Conservation (phyloP, 1,140 invertebrate genomes). For the Neodiprion pinetum region DNA sequence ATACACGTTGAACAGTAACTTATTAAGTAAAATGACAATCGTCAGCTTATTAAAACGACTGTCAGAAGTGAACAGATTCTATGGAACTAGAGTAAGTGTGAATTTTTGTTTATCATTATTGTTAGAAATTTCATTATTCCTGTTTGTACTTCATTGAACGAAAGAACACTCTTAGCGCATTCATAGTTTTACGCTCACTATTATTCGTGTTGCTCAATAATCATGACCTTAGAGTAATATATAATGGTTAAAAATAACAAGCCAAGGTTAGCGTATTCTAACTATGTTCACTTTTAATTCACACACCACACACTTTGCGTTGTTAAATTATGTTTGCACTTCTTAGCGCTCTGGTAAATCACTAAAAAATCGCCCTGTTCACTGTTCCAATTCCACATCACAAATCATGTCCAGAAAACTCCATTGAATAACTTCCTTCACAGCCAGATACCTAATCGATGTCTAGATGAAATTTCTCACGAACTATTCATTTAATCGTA, state of each 20-base stretch:
- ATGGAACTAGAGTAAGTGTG: neutral
- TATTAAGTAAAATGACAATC: neutral
- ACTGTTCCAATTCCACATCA: too few relatives aligned
- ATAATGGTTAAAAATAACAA: neutral
- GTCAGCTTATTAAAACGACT: neutral
- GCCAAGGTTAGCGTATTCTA: slow-evolving; percentile 1
- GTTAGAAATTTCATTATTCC: neutral
- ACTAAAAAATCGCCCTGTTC: too few relatives aligned
- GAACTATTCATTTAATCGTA: neutral
- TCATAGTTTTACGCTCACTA: neutral
- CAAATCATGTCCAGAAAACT: too few relatives aligned
- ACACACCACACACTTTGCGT: neutral
- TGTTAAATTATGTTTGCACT: too few relatives aligned
- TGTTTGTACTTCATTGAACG: too few relatives aligned
- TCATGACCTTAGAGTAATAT: neutral
- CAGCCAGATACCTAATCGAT: too few relatives aligned
- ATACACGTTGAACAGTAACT: too few relatives aligned
- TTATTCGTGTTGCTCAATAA: neutral
- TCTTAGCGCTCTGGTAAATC: too few relatives aligned
- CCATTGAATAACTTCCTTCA: too few relatives aligned
- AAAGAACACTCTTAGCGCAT: too few relatives aligned
- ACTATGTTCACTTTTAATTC: neutral
- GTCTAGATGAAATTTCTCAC: neutral
- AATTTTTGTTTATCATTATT: neutral
- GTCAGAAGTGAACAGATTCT: neutral